Percentiles rank a stretch among this genome's conserved stretches.
phyloP scores from a whole-genome alignment of 2,797 vertebrate species.

The Lophius americanus region DNA sequence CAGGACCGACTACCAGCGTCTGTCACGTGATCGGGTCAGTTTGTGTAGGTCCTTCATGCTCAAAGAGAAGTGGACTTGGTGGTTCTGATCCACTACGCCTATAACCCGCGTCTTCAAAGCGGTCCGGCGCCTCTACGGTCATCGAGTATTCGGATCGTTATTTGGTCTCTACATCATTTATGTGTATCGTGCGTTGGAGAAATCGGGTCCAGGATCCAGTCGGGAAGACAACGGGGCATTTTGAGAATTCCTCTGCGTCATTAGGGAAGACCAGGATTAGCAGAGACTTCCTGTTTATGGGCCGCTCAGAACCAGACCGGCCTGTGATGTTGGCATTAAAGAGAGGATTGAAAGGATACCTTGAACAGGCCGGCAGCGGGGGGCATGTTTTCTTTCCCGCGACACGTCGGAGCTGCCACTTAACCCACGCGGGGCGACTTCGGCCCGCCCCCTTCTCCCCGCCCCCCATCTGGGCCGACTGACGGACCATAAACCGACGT shows the following conservation, averaged over 20 bases:
- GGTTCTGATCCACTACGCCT: no score
- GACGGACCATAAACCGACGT: constrained; percentile 69
- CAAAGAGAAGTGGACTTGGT: no score
- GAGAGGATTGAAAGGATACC: constrained; percentile 62
- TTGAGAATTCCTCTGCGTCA: constrained; percentile 66
- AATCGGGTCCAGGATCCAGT: constrained; percentile 1
- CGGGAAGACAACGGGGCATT: constrained; percentile 66
- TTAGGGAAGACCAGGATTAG: constrained; percentile 71
- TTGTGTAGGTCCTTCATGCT: no score
- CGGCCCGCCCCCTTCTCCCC: constrained; percentile 14
- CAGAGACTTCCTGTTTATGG: constrained; percentile 75
- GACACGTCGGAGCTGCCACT: constrained; percentile 76
- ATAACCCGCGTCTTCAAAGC: no score
- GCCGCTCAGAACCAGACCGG: constrained; percentile 51
- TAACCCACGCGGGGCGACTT: constrained; percentile 44
- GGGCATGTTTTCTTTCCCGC: constrained; percentile 76
- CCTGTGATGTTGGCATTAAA: constrained; percentile 74
- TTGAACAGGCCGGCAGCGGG: constrained; percentile 58
- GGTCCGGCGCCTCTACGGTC: no score
- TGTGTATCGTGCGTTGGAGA: no score
- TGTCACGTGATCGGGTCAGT: no score
- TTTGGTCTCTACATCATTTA: no score
- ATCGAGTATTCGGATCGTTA: no score
- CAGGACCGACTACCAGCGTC: no score
- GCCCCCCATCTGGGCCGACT: constrained; percentile 27